phyloP scores from a whole-genome alignment of 2,888 invertebrate species.

The Ormyrus labotus region DNA sequence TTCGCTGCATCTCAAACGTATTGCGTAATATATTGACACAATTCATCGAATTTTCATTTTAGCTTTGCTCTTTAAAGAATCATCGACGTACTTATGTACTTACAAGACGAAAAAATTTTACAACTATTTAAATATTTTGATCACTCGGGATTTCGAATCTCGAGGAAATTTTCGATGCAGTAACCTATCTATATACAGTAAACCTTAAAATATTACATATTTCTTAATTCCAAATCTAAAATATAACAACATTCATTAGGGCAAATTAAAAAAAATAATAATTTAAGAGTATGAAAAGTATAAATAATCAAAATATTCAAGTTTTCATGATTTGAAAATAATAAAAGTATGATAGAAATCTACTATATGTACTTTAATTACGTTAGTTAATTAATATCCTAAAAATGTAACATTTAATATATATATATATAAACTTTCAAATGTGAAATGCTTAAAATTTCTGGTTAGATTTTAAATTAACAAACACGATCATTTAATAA shows the following conservation, averaged over 20 bases:
- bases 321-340: too few relatives aligned
- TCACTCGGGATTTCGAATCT: slow-evolving; percentile 22
- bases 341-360: too few relatives aligned
- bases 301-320: too few relatives aligned
- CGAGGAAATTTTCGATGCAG: slow-evolving; percentile 10
- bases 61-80: background rate
- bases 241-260: slow-evolving; percentile 1
- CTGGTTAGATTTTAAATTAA: too few relatives aligned
- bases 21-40: slow-evolving; percentile 49
- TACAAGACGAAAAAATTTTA: slow-evolving; percentile 6
- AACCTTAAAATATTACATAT: background rate
- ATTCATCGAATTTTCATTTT: slow-evolving; percentile 20
- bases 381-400: too few relatives aligned
- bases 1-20: slow-evolving; percentile 3
- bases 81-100: slow-evolving; percentile 14
- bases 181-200: too few relatives aligned
- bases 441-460: too few relatives aligned
- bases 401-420: too few relatives aligned
- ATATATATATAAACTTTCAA: too few relatives aligned
- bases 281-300: background rate
- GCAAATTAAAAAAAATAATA: slow-evolving; percentile 1
- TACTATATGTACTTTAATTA: too few relatives aligned
- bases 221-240: slow-evolving; percentile 7
- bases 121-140: slow-evolving; percentile 10
- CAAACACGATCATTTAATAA: background rate